Conservation (phyloP, 92 coral and sea anemone genomes). For the Pocillopora grandis region DNA sequence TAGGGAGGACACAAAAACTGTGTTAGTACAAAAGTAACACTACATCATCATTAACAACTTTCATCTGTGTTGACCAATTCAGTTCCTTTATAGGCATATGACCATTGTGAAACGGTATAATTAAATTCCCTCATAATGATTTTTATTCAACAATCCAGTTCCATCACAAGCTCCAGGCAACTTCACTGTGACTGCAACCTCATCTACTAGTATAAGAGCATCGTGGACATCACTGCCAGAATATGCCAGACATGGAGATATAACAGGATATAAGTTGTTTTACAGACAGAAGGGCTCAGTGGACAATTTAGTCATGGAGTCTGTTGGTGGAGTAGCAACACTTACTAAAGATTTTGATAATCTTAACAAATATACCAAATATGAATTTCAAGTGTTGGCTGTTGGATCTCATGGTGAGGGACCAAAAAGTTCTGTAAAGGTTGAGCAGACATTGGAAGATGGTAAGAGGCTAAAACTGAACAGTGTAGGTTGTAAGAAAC, state of each 20-base stretch:
- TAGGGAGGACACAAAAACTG: too few species aligned
- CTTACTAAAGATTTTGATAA: background rate
- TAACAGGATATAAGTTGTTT: background rate
- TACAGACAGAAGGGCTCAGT: background rate
- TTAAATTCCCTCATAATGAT: background rate
- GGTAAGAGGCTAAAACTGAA: background rate
- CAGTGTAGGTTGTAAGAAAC: background rate
- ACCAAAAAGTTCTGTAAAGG: background rate
- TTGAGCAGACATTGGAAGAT: background rate
- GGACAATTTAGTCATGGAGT: too few species aligned
- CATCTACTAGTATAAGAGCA: background rate
- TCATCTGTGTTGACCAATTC: too few species aligned
- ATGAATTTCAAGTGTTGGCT: conserved; percentile 34
- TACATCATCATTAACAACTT: too few species aligned
- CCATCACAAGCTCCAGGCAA: background rate
- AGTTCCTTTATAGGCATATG: background rate
- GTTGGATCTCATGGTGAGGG: conserved; percentile 23
- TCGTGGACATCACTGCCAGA: conserved; percentile 28
- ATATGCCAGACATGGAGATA: conserved; percentile 18
- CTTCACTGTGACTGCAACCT: background rate
- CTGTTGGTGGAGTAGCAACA: background rate
- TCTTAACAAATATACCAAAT: background rate
- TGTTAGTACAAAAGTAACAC: too few species aligned
- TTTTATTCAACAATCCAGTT: background rate
- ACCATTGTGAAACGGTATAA: background rate